A percentile compares a stretch with the other conserved stretches of the same genome.
phyloP scores from a whole-genome alignment of 30 jellyfish, hydroid and myxozoan genomes.

The Nemopilema nomurai region DNA sequence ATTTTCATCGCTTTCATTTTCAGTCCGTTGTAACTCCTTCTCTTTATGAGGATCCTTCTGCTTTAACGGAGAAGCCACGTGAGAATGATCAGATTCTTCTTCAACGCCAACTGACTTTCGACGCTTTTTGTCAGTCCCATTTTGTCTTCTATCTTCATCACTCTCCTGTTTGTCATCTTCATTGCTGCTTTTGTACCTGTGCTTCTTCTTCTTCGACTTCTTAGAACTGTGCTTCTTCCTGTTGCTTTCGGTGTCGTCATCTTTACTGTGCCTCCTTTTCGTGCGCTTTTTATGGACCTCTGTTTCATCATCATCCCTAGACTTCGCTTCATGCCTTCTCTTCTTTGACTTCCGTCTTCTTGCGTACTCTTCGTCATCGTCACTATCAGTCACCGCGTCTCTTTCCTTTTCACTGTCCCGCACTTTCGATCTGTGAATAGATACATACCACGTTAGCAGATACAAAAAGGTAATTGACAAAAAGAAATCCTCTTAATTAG shows the following conservation, averaged over 20 bases:
- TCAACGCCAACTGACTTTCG: background rate
- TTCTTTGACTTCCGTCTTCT: constrained; percentile 16
- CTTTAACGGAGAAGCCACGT: background rate
- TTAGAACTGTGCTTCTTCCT: background rate
- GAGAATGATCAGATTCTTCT: background rate
- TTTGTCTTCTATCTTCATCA: background rate
- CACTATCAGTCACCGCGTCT: background rate
- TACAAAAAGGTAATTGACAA: too few relatives aligned
- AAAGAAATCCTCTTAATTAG: too few relatives aligned
- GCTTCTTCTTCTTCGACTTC: constrained; percentile 24
- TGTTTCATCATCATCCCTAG: background rate
- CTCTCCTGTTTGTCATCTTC: background rate
- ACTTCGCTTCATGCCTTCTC: background rate
- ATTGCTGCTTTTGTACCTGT: background rate
- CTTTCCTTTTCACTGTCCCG: constrained; percentile 1
- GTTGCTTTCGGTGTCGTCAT: background rate
- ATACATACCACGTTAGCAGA: too few relatives aligned
- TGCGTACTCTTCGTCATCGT: background rate
- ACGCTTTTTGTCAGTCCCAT: background rate
- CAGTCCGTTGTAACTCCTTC: too few relatives aligned
- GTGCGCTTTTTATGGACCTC: background rate
- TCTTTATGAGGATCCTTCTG: too few relatives aligned
- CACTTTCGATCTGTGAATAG: background rate
- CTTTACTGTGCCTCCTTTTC: constrained; percentile 1
- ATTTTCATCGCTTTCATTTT: background rate